These are phyloP conservation scores for Entomobrya multifasciata DNA, from an alignment of 2,888 invertebrate genomes.

Conservation along the genomic window DNA sequence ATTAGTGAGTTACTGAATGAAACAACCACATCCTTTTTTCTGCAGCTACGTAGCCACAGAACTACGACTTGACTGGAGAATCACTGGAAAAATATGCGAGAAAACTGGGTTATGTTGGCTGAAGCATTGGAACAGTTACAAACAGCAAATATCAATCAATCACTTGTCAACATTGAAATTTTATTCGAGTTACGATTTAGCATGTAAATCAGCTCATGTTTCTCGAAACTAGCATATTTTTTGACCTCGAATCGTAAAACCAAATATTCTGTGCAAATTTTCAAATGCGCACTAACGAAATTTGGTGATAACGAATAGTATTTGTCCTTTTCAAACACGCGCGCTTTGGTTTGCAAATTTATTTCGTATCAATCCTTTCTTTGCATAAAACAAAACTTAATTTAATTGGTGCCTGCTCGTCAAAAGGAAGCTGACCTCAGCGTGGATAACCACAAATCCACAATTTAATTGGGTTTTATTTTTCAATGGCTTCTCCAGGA, in stretches of 20 bases:
- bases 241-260: no score
- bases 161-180: background rate
- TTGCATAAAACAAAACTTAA: no score
- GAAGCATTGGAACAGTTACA: background rate
- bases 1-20: no score
- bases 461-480: slow-evolving; percentile 12
- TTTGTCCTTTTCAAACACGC: no score
- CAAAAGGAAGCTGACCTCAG: no score
- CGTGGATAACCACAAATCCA: slow-evolving; percentile 49
- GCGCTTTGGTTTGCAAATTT: background rate
- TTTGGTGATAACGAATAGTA: no score
- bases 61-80: background rate
- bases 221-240: background rate
- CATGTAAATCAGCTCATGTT: background rate
- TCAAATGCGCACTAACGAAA: background rate
- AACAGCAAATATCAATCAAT: slow-evolving; percentile 4
- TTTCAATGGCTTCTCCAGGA: slow-evolving; percentile 26
- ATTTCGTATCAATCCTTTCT: no score
- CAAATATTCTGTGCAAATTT: background rate
- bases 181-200: background rate
- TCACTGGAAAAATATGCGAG: background rate
- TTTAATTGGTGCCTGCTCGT: no score
- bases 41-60: background rate
- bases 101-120: slow-evolving; percentile 3
- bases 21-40: slow-evolving; percentile 40